These are phyloP conservation scores for Phylloscopus trochiloides DNA, from an alignment of 2,113 vertebrate genomes.

Conservation along the genomic window DNA sequence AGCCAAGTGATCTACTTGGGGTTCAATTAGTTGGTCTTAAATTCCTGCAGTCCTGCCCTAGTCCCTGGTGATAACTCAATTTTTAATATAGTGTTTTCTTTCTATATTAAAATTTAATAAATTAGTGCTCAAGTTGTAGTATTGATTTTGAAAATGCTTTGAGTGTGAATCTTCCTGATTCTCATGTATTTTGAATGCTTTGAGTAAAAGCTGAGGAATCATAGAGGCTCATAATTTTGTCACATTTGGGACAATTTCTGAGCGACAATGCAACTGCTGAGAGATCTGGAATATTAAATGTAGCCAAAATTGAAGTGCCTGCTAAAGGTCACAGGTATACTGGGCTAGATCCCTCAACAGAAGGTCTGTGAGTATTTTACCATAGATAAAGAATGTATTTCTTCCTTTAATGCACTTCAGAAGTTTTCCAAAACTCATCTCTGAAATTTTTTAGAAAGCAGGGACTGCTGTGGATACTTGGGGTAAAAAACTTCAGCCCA, in stretches of 20 bases:
- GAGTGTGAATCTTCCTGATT: neutral
- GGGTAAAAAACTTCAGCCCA: neutral
- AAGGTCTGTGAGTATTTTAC: neutral
- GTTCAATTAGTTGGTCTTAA: slow-evolving; percentile 22
- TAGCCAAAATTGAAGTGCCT: neutral
- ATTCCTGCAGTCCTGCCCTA: slow-evolving; percentile 19
- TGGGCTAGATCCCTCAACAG: neutral
- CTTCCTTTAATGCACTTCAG: neutral
- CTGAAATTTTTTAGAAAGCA: neutral
- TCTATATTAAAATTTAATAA: slow-evolving; percentile 63
- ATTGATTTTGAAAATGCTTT: slow-evolving; percentile 37
- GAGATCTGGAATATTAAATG: neutral
- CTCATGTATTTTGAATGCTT: neutral
- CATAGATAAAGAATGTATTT: neutral
- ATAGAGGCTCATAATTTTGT: neutral
- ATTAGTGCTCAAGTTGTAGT: slow-evolving; percentile 31
- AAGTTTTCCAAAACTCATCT: neutral
- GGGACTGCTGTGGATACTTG: neutral
- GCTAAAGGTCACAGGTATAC: neutral
- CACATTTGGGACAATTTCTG: neutral
- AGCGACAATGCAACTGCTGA: neutral
- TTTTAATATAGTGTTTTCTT: slow-evolving; percentile 57
- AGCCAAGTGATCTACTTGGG: neutral
- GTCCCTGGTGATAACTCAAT: slow-evolving; percentile 17
- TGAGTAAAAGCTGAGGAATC: neutral